These are phyloP conservation scores for Urechis unicinctus DNA, from an alignment of 2,888 invertebrate species.

Conservation along the genomic window DNA sequence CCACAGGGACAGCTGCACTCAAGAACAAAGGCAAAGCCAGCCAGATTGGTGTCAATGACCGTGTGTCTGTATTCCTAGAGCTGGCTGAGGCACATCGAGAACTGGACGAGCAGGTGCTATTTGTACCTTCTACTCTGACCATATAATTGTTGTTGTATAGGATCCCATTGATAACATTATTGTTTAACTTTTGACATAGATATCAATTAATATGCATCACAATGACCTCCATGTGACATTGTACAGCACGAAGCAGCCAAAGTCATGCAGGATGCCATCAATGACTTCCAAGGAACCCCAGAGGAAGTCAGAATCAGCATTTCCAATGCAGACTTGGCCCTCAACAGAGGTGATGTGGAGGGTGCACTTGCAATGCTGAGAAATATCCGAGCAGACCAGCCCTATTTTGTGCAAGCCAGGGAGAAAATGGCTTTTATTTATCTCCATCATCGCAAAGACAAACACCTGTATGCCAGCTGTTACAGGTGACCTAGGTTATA, in stretches of 20 bases:
- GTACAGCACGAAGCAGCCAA: conserved; percentile 70
- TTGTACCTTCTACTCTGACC: not conserved
- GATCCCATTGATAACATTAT: too few species aligned
- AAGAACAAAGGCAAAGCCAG: conserved; percentile 15
- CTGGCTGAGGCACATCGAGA: conserved; percentile 70
- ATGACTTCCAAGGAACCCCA: conserved; percentile 62
- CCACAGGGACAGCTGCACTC: not conserved
- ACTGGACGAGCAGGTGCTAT: conserved; percentile 58
- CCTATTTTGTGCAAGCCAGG: conserved; percentile 67
- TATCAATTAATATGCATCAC: not conserved
- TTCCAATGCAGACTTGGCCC: conserved; percentile 75
- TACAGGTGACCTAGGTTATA: conserved; percentile 59
- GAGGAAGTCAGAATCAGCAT: conserved; percentile 81
- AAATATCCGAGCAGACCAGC: conserved; percentile 71
- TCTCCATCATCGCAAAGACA: conserved; percentile 77
- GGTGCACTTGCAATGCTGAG: conserved; percentile 73
- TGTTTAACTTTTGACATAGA: too few species aligned
- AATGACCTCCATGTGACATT: not conserved
- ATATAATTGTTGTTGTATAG: too few species aligned
- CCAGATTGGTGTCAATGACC: conserved; percentile 57
- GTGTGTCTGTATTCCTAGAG: conserved; percentile 80
- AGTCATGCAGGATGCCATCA: conserved; percentile 65
- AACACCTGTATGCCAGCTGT: conserved; percentile 78
- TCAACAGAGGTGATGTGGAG: conserved; percentile 74
- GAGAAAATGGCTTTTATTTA: conserved; percentile 80